Conservation (phyloP, 2,797 vertebrate genomes). For the Botia almorhae region DNA sequence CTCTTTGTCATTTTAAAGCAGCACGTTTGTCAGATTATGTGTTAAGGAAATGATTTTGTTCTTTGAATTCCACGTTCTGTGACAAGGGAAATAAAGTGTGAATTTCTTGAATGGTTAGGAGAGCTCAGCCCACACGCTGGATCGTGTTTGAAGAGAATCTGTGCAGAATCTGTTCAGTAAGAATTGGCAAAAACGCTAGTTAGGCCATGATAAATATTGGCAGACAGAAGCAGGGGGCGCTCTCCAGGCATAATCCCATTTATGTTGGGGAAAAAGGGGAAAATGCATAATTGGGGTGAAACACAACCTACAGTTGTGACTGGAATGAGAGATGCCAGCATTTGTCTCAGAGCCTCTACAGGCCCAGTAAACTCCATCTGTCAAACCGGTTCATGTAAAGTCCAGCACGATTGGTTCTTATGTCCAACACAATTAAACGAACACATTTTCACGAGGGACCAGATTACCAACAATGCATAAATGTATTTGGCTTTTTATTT, state of each 20-base stretch:
- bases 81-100: not conserved
- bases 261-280: slow-evolving; percentile 17
- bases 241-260: slow-evolving; percentile 17
- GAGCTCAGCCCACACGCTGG: slow-evolving; percentile 26
- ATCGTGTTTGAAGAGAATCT: slow-evolving; percentile 40
- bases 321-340: slow-evolving; percentile 45
- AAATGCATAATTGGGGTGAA: slow-evolving; percentile 41
- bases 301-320: slow-evolving; percentile 14
- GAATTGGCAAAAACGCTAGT: slow-evolving; percentile 28
- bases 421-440: slow-evolving; percentile 53
- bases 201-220: slow-evolving; percentile 32
- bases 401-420: slow-evolving; percentile 44
- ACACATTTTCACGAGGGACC: slow-evolving; percentile 55
- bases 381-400: slow-evolving; percentile 48
- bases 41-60: slow-evolving; percentile 8
- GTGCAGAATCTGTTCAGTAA: slow-evolving; percentile 40
- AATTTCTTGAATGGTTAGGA: slow-evolving; percentile 1
- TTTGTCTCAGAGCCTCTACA: slow-evolving; percentile 28
- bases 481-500: no score
- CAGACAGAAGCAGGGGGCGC: slow-evolving; percentile 30
- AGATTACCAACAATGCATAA: slow-evolving; percentile 17
- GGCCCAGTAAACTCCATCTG: slow-evolving; percentile 38
- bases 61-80: slow-evolving; percentile 6
- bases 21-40: slow-evolving; percentile 10
- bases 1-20: no score